phyloP scores from a whole-genome alignment of 2,888 invertebrate genomes.

The Habrosyne pyritoides region DNA sequence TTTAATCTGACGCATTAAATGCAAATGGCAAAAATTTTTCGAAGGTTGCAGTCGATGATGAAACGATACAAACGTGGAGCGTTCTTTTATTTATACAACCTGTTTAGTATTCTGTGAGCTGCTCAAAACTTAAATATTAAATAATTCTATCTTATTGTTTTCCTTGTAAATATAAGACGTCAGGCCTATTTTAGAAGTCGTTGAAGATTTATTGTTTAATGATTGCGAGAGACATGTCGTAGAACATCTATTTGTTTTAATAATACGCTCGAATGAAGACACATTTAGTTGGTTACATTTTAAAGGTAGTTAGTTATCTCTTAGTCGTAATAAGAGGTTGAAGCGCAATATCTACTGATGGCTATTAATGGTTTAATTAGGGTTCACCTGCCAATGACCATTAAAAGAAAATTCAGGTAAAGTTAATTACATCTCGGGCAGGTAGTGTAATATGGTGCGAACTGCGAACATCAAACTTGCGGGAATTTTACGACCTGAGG shows the following conservation, averaged over 20 bases:
- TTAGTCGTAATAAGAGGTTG: background rate
- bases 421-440: conserved; percentile 35
- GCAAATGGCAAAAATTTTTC: conserved; percentile 11
- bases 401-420: conserved; percentile 28
- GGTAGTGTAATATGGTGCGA: conserved; percentile 28
- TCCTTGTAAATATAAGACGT: conserved; percentile 32
- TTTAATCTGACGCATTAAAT: conserved; percentile 5
- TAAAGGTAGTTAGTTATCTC: conserved; percentile 3
- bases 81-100: conserved; percentile 17
- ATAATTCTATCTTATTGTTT: conserved; percentile 8
- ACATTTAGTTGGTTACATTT: conserved; percentile 27
- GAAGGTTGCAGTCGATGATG: conserved; percentile 36
- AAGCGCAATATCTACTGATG: conserved; percentile 19
- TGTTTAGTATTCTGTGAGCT: conserved; percentile 37
- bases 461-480: conserved; percentile 33
- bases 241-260: conserved; percentile 68
- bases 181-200: conserved; percentile 36
- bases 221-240: conserved; percentile 56
- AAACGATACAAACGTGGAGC: conserved; percentile 29
- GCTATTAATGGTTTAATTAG: conserved; percentile 9
- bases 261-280: conserved; percentile 53
- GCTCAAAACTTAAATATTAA: conserved; percentile 33
- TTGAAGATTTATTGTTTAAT: conserved; percentile 67
- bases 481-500: conserved; percentile 50
- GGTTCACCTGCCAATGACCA: background rate